phyloP scores from a whole-genome alignment of 2,113 vertebrate species.

The Brienomyrus brachyistius region DNA sequence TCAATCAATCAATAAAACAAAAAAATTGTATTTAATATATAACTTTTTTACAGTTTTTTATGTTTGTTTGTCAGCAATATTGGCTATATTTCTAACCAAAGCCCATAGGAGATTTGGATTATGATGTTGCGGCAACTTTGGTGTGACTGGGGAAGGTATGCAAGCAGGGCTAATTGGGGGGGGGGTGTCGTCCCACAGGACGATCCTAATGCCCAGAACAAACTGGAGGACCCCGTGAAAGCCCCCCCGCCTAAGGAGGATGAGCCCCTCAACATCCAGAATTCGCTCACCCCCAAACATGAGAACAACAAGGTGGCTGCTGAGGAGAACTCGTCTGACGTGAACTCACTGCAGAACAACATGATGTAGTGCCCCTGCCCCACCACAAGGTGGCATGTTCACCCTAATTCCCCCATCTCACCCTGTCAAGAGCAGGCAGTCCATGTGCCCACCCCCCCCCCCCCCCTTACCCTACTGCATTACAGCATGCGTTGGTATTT shows the following conservation, averaged over 20 bases:
- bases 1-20: neutral
- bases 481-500: conserved; percentile 87
- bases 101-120: neutral
- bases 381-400: conserved; percentile 27
- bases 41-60: neutral
- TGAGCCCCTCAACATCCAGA: conserved; percentile 83
- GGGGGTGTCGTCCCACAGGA: conserved; percentile 56
- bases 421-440: conserved; percentile 16
- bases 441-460: conserved; percentile 24
- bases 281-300: conserved; percentile 77
- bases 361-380: conserved; percentile 60
- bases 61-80: neutral
- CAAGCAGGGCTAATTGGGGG: neutral
- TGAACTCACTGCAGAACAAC: conserved; percentile 87
- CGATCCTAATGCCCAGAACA: conserved; percentile 66
- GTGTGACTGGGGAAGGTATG: neutral
- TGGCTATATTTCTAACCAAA: neutral
- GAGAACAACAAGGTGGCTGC: conserved; percentile 67
- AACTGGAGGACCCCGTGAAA: conserved; percentile 79
- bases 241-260: conserved; percentile 79
- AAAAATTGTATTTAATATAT: neutral
- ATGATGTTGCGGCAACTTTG: too few species aligned
- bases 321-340: conserved; percentile 63
- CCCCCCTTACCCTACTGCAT: conserved; percentile 42
- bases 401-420: neutral